Percentiles rank a stretch among this genome's conserved stretches.
Evolutionary conservation across 1,140 invertebrate genomes (phyloP).

Genomic region (Nixonia krombeini): DNA sequence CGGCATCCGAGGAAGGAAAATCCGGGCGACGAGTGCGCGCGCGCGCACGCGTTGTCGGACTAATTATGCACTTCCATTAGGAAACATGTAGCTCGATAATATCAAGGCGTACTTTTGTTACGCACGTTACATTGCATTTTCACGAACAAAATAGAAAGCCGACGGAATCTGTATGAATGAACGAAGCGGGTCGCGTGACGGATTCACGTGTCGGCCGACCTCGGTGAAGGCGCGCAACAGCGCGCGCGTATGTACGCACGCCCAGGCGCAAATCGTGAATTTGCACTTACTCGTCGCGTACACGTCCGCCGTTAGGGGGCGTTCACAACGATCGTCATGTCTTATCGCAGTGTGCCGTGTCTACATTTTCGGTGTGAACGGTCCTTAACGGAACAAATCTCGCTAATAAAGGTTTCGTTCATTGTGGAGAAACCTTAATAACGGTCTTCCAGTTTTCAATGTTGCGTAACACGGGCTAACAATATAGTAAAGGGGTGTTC

Average conservation of each 20-base stretch:
- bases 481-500: no score
- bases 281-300: constrained; percentile 28
- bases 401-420: neutral
- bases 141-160: constrained; percentile 8
- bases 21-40: no score
- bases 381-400: neutral
- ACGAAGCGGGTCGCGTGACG: constrained; percentile 52
- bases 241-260: neutral
- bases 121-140: no score
- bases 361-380: no score
- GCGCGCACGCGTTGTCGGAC: no score
- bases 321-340: neutral
- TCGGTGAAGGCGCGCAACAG: constrained; percentile 12
- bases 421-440: neutral
- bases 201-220: constrained; percentile 39
- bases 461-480: no score
- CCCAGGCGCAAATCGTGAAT: constrained; percentile 13
- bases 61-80: no score
- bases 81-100: no score
- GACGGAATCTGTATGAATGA: constrained; percentile 31
- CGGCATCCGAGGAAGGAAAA: no score
- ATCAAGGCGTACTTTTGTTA: no score
- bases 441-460: no score
- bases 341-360: no score
- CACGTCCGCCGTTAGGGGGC: constrained; percentile 3